Conservation (phyloP, 30 jellyfish, hydroid and myxozoan genomes). For the Pseudorhiza aurosa region DNA sequence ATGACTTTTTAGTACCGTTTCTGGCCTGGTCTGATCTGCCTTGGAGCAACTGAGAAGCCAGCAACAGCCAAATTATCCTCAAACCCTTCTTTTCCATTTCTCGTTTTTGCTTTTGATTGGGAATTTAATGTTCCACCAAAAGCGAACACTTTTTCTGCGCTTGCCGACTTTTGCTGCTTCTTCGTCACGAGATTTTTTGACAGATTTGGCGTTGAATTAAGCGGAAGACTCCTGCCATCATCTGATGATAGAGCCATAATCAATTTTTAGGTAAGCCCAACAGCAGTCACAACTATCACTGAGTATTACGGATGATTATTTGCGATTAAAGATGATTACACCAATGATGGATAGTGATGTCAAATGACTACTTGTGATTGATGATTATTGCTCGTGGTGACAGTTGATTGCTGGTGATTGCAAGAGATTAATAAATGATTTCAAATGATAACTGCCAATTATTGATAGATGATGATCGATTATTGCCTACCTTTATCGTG, state of each 20-base stretch:
- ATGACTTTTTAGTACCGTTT: slow-evolving; percentile 84
- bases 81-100: not conserved
- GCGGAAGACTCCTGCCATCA: not conserved
- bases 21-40: slow-evolving; percentile 86
- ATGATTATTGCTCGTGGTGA: too few relatives aligned
- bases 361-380: too few relatives aligned
- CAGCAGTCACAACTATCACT: too few relatives aligned
- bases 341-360: too few relatives aligned
- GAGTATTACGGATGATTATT: too few relatives aligned
- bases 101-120: slow-evolving; percentile 19
- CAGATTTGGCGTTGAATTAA: not conserved
- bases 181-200: slow-evolving; percentile 15
- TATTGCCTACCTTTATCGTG: not conserved
- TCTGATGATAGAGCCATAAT: too few relatives aligned
- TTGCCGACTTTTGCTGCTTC: slow-evolving; percentile 14
- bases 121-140: slow-evolving; percentile 23
- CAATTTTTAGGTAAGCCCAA: too few relatives aligned
- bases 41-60: slow-evolving; percentile 95
- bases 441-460: too few relatives aligned
- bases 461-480: not conserved
- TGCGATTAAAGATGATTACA: too few relatives aligned
- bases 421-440: too few relatives aligned
- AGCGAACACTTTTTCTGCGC: slow-evolving; percentile 8
- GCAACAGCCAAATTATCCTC: slow-evolving; percentile 81
- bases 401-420: too few relatives aligned